Percentiles rank a stretch among this genome's conserved stretches.
phyloP scores from a whole-genome alignment of 2,113 vertebrate species.

The Axis porcinus region DNA sequence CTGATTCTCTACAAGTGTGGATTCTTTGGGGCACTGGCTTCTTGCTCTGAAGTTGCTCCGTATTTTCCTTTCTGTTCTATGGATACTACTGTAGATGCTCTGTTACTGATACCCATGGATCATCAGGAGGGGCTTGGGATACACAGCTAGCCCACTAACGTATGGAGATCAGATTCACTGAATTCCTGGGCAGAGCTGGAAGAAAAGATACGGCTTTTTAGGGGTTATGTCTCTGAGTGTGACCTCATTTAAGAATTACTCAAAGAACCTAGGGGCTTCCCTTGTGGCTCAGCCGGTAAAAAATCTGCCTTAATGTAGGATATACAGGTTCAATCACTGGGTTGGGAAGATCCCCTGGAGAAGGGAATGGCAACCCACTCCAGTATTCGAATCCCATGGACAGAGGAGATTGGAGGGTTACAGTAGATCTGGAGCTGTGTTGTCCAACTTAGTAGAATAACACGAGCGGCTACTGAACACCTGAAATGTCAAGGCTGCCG shows the following conservation, averaged over 20 bases:
- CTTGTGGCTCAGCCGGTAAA: not conserved
- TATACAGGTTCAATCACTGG: not conserved
- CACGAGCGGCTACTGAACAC: fast-evolving
- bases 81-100: too few relatives aligned
- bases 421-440: not conserved
- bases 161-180: not conserved
- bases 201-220: not conserved
- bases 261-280: not conserved
- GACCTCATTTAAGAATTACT: not conserved
- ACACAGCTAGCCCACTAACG: fast-evolving
- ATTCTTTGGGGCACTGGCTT: not conserved
- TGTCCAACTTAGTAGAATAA: not conserved
- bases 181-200: not conserved
- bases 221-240: not conserved
- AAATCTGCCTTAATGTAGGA: not conserved
- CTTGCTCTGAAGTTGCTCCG: not conserved
- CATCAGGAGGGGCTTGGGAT: not conserved
- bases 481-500: too few relatives aligned
- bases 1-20: not conserved
- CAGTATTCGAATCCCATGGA: not conserved
- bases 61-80: not conserved
- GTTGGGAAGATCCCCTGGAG: not conserved
- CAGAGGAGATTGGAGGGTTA: not conserved
- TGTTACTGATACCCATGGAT: not conserved
- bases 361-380: not conserved